Conservation (phyloP, 2,113 vertebrate species). For the Origma solitaria region DNA sequence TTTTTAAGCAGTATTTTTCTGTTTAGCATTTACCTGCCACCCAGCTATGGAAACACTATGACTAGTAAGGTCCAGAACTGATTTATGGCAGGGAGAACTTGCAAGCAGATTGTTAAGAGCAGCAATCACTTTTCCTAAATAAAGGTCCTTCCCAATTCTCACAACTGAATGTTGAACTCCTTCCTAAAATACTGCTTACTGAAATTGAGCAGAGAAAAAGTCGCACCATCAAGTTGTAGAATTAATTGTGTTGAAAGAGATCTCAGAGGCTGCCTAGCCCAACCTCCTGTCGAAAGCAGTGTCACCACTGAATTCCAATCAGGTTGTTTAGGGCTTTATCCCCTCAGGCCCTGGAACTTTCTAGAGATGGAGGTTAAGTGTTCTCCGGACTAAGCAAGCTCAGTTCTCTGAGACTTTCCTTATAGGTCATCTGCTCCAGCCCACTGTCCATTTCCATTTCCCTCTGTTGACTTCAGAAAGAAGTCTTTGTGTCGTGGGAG, state of each 20-base stretch:
- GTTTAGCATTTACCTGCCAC: background rate
- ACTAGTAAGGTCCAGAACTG: background rate
- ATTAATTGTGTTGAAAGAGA: background rate
- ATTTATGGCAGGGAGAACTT: background rate
- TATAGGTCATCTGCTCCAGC: background rate
- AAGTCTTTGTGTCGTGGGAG: background rate
- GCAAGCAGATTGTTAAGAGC: background rate
- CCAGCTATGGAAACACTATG: background rate
- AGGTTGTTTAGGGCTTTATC: background rate
- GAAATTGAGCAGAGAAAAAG: background rate
- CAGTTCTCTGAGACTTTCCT: background rate
- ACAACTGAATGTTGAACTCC: background rate
- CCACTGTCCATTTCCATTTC: background rate
- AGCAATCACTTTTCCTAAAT: background rate
- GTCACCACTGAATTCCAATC: background rate
- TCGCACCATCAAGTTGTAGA: background rate
- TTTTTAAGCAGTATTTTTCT: background rate
- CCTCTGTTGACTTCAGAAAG: background rate
- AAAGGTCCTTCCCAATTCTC: background rate
- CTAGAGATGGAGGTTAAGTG: background rate
- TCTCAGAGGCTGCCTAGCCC: background rate
- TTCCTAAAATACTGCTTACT: background rate
- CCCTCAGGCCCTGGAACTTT: background rate
- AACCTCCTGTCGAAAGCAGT: background rate
- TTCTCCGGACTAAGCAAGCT: background rate